Evolutionary conservation across 2,797 vertebrate species (phyloP).

Genomic region (Tapera naevia): DNA sequence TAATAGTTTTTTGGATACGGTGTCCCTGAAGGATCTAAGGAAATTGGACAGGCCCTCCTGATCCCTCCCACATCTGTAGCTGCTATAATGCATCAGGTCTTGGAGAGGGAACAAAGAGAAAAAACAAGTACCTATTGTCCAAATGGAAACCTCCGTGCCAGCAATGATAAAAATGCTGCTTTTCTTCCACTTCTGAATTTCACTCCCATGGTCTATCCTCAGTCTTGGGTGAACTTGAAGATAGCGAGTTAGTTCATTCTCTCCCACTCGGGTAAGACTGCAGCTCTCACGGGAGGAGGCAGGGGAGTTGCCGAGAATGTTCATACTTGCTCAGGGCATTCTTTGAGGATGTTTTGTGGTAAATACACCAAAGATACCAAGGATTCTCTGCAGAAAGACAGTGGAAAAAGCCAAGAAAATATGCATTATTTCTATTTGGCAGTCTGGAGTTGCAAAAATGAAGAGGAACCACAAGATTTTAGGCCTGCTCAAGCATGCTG

Average conservation of each 20-base stretch:
- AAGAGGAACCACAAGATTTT: neutral
- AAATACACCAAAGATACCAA: neutral
- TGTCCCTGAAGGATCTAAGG: neutral
- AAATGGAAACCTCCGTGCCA: neutral
- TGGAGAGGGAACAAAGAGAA: neutral
- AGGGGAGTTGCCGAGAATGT: neutral
- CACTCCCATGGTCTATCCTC: neutral
- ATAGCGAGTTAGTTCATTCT: neutral
- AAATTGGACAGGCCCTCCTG: neutral
- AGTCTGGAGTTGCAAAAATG: neutral
- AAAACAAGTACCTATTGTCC: neutral
- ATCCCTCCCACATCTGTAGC: neutral
- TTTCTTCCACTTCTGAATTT: constrained; percentile 15
- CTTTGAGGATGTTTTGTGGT: neutral
- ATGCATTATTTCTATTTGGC: neutral
- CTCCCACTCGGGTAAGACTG: neutral
- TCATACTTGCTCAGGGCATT: neutral
- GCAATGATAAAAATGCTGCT: neutral
- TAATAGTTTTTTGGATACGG: neutral
- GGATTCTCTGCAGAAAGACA: neutral
- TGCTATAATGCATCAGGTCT: neutral
- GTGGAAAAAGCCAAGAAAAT: neutral
- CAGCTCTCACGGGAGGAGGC: neutral
- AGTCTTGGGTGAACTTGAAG: neutral
- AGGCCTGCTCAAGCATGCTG: neutral